Evolutionary conservation across 2,888 invertebrate genomes (phyloP).

Genomic region (Leptogaster cylindrica): DNA sequence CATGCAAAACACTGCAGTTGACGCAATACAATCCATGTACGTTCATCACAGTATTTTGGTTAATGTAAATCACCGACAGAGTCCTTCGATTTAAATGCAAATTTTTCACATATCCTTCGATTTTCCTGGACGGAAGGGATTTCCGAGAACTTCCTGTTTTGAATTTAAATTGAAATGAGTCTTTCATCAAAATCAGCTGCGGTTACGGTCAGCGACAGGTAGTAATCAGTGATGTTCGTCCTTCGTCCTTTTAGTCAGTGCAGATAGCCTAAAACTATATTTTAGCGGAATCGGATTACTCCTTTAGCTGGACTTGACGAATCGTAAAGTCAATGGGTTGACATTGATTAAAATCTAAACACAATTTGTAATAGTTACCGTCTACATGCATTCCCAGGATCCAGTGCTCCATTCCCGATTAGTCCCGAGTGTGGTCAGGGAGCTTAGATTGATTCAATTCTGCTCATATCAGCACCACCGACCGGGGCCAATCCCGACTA

Average conservation of each 20-base stretch:
- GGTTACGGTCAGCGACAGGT: slow-evolving; percentile 10
- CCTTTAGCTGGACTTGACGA: slow-evolving; percentile 35
- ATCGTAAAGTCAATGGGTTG: slow-evolving; percentile 40
- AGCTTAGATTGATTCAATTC: slow-evolving; percentile 36
- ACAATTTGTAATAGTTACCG: slow-evolving; percentile 40
- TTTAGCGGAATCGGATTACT: slow-evolving; percentile 16
- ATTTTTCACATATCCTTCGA: slow-evolving; percentile 54
- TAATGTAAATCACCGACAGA: slow-evolving; percentile 46
- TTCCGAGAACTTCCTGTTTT: slow-evolving; percentile 26
- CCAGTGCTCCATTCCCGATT: slow-evolving; percentile 16
- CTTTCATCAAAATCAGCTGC: slow-evolving; percentile 27
- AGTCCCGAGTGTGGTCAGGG: slow-evolving; percentile 32
- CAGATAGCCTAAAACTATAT: slow-evolving; percentile 6
- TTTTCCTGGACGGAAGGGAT: slow-evolving; percentile 34
- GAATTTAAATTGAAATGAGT: slow-evolving; percentile 27
- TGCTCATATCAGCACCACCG: slow-evolving; percentile 32
- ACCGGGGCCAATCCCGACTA: slow-evolving; percentile 2
- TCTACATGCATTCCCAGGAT: background rate
- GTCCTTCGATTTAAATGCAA: slow-evolving; percentile 61
- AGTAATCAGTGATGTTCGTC: no score
- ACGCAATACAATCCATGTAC: no score
- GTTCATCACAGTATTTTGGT: no score
- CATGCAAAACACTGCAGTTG: no score
- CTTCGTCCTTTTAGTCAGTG: no score
- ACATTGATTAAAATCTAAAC: slow-evolving; percentile 41